Percentiles rank a stretch among this genome's conserved stretches.
These are phyloP conservation scores for Corbicula japonica DNA, from an alignment of 2,888 invertebrate species.

Conservation along the genomic window DNA sequence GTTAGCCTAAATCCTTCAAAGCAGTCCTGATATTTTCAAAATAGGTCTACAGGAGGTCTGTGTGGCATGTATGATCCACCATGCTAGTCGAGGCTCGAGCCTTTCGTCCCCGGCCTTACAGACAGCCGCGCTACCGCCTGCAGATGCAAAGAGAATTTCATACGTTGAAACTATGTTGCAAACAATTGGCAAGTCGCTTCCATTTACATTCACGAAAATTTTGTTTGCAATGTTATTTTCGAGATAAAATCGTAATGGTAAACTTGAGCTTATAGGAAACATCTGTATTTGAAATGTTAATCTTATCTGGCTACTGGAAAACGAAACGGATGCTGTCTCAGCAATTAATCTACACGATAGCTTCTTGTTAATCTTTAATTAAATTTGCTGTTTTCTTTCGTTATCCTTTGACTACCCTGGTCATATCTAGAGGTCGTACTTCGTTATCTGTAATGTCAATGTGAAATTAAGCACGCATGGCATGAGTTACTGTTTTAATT, in stretches of 20 bases:
- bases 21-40: too few relatives aligned
- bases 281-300: constrained; percentile 33
- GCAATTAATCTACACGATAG: constrained; percentile 42
- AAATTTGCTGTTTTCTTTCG: constrained; percentile 41
- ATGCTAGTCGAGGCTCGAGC: too few relatives aligned
- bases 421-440: constrained; percentile 31
- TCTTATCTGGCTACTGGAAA: constrained; percentile 45
- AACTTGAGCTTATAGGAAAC: constrained; percentile 19
- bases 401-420: constrained; percentile 27
- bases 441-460: constrained; percentile 39
- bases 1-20: too few relatives aligned
- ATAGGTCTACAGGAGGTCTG: too few relatives aligned
- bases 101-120: too few relatives aligned
- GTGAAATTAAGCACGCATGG: constrained; percentile 35
- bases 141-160: too few relatives aligned
- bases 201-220: too few relatives aligned
- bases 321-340: constrained; percentile 30
- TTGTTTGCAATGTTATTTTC: not conserved
- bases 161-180: too few relatives aligned
- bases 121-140: too few relatives aligned
- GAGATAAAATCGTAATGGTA: constrained; percentile 1
- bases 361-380: constrained; percentile 45
- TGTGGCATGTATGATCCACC: too few relatives aligned
- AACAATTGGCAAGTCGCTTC: too few relatives aligned
- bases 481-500: constrained; percentile 38